Evolutionary conservation across 2,113 vertebrate genomes (phyloP), one percentile per base, ranked within the genome.

Genomic region (Hoplias malabaricus): DNA sequence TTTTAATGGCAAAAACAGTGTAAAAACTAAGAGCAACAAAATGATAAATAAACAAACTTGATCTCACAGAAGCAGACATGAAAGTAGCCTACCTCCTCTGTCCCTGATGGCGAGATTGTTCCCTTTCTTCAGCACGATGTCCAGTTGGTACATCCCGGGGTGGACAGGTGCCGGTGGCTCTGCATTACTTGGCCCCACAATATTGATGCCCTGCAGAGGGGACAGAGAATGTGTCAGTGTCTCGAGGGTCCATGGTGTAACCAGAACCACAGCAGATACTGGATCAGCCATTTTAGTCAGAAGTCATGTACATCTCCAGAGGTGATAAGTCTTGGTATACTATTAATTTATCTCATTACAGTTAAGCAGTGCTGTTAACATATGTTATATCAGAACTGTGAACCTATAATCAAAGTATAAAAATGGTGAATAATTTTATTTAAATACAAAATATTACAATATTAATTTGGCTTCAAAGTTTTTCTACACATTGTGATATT

Each of bases 91-190:
- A 98, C 96, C 96, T 91, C 96, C 95, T 75, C 96, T 90, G 87
- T 98, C 97, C 36, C 96, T 91, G 75, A 96, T 96, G 84, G 96
- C 96, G 82, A 99, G 91, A 88, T 95, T 94, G 80, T 93, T 93
- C 86, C 96, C 96, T 90, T 92, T 96, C 90, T 90, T 95, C 62
- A 98, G 89, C 81, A 94, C 90, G 75, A 98, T 75, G n/a, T 97
- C 95, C 93, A 98, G 68, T 87, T 96, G 96, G 93, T 96, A 98
- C 95, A 97, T 97, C 84, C 92, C 89, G 80, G 94, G 92, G 65
- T 92, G 90, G 5, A 85, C 84, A 50, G 90, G 72, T 23, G 90
- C 86, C 10, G 65, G 80, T 29, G 89, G 83, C 83, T 95, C 94
- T 79, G 91, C 93, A 95, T 96, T 95, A 94, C 93, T 94, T 53